phyloP scores from a whole-genome alignment of 1,140 invertebrate genomes.

The Hyles euphorbiae region DNA sequence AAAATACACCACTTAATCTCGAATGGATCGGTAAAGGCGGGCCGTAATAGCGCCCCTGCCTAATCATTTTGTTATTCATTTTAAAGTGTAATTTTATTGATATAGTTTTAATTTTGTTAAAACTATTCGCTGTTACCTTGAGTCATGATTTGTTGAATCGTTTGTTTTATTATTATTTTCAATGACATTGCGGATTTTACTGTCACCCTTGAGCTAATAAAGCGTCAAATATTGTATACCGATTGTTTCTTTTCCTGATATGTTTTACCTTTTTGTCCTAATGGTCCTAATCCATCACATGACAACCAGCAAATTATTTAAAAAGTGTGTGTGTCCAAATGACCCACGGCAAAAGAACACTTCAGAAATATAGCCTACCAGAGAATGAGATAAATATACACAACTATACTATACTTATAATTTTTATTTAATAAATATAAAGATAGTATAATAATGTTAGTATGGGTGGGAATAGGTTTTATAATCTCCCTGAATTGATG shows the following conservation, averaged over 20 bases:
- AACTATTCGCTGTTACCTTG: conserved; percentile 70
- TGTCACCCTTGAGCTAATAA: conserved; percentile 72
- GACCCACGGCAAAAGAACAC: too few relatives aligned
- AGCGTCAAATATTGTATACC: conserved; percentile 67
- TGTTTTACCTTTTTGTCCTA: not conserved
- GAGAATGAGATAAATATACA: too few relatives aligned
- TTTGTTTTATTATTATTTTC: conserved; percentile 71
- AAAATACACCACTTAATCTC: conserved; percentile 14
- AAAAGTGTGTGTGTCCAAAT: too few relatives aligned
- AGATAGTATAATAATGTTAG: too few relatives aligned
- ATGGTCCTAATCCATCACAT: not conserved
- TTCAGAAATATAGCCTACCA: too few relatives aligned
- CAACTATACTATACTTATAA: too few relatives aligned
- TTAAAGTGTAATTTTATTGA: conserved; percentile 62
- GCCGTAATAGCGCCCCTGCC: not conserved
- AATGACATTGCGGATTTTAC: conserved; percentile 70
- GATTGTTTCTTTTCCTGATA: conserved; percentile 49
- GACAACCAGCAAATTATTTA: too few relatives aligned
- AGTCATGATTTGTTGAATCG: conserved; percentile 73
- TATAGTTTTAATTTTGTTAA: conserved; percentile 69
- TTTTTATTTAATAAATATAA: too few relatives aligned
- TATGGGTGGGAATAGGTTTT: too few relatives aligned
- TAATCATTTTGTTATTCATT: conserved; percentile 52
- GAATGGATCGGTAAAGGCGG: conserved; percentile 15
- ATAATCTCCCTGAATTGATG: too few relatives aligned